phyloP scores from a whole-genome alignment of 2,113 vertebrate genomes.

The Trinectes maculatus region DNA sequence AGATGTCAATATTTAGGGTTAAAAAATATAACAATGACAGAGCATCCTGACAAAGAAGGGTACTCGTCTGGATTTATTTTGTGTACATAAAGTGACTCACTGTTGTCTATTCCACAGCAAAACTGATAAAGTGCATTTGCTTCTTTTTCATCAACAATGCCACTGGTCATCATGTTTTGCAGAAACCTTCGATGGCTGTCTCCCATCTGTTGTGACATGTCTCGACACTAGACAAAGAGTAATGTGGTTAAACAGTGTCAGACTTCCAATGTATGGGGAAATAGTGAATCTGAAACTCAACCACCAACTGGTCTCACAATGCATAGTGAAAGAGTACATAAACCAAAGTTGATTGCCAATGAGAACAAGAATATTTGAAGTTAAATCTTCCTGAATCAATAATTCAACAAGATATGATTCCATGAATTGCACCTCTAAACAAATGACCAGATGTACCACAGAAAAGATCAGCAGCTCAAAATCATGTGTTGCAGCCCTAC shows the following conservation, averaged over 20 bases:
- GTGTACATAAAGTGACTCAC: conserved; percentile 71
- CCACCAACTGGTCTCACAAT: background rate
- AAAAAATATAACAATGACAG: background rate
- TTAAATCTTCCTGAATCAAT: too few relatives aligned
- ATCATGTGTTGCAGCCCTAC: too few relatives aligned
- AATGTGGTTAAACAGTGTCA: too few relatives aligned
- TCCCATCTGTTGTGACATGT: conserved; percentile 80
- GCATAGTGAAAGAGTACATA: background rate
- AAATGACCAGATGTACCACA: too few relatives aligned
- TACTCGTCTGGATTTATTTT: background rate
- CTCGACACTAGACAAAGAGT: background rate
- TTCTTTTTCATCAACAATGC: conserved; percentile 82
- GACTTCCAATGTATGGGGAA: background rate
- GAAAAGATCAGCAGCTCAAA: too few relatives aligned
- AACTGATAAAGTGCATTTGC: conserved; percentile 76
- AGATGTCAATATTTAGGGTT: too few relatives aligned
- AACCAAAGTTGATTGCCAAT: too few relatives aligned
- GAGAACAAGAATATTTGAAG: too few relatives aligned
- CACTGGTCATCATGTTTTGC: conserved; percentile 88
- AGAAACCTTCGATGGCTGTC: conserved; percentile 90
- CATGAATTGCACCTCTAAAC: too few relatives aligned
- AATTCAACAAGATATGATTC: too few relatives aligned
- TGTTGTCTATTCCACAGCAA: conserved; percentile 85
- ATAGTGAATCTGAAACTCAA: background rate
- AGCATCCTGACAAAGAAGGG: background rate